These are phyloP conservation scores for Boloria euphrosyne DNA, from an alignment of 2,888 invertebrate species.

Conservation along the genomic window DNA sequence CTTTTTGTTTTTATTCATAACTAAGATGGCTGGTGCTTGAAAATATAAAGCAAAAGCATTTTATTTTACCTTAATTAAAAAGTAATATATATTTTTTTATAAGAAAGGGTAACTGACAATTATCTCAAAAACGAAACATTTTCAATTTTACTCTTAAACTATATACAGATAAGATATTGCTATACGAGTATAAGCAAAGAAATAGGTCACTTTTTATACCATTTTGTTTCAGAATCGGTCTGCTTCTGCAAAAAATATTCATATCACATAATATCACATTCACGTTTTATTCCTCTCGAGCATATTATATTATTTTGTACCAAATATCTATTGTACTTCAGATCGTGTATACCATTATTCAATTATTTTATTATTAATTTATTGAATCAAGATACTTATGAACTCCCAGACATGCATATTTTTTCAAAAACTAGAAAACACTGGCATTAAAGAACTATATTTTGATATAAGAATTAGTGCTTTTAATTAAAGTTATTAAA, in stretches of 20 bases:
- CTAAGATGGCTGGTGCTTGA: too few species aligned
- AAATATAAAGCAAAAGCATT: too few species aligned
- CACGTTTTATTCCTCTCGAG: neutral
- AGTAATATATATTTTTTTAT: too few species aligned
- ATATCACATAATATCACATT: slow-evolving; percentile 21
- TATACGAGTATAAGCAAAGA: slow-evolving; percentile 5
- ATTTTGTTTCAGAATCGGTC: slow-evolving; percentile 4
- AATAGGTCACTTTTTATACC: slow-evolving; percentile 13
- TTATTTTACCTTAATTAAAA: too few species aligned
- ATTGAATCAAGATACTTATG: neutral
- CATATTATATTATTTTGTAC: neutral
- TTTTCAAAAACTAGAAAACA: too few species aligned
- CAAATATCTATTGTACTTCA: neutral
- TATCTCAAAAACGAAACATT: neutral
- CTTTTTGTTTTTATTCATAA: too few species aligned
- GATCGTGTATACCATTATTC: neutral
- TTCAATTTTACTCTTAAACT: neutral
- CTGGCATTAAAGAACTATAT: too few species aligned
- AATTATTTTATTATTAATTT: neutral
- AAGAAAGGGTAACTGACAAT: too few species aligned
- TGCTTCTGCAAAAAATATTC: slow-evolving; percentile 18
- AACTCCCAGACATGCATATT: too few species aligned
- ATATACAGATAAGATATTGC: slow-evolving; percentile 9
- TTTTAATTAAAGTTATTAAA: too few species aligned
- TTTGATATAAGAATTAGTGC: too few species aligned